Evolutionary conservation across 2,797 vertebrate genomes (phyloP).

Genomic region (Enteromius treurensis): DNA sequence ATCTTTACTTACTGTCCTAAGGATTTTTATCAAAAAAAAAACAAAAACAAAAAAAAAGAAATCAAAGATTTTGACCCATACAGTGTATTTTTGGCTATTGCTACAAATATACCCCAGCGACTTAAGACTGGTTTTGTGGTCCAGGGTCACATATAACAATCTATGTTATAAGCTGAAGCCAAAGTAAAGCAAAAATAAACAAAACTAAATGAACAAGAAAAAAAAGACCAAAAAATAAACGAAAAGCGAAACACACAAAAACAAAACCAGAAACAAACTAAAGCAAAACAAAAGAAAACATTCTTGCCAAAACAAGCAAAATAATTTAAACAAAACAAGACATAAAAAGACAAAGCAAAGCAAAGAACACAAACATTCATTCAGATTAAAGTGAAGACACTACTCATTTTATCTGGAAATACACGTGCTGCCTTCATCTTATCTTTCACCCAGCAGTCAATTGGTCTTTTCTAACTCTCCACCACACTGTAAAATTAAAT

Average conservation of each 20-base stretch:
- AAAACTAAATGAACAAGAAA: neutral
- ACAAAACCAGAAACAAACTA: neutral
- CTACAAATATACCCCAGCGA: no score
- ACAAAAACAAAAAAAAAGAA: no score
- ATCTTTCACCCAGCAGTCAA: conserved; percentile 2
- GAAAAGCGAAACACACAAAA: neutral
- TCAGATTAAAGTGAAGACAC: neutral
- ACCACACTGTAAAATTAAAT: neutral
- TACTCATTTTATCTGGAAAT: neutral
- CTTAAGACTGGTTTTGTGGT: no score
- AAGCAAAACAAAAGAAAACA: neutral
- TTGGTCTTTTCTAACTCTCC: neutral
- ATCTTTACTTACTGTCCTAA: no score
- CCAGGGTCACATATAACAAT: neutral
- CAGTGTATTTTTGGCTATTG: no score
- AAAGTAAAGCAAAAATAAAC: neutral
- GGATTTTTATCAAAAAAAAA: no score
- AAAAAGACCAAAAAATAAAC: neutral
- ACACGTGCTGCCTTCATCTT: neutral
- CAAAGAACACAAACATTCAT: neutral
- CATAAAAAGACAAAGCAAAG: neutral
- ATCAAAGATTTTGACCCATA: no score
- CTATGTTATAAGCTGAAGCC: neutral
- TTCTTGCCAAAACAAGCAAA: neutral
- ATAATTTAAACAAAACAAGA: neutral